A percentile compares a stretch with the other conserved stretches of the same genome.
phyloP scores from a whole-genome alignment of 2,113 vertebrate genomes.

The Notarius lentiginosus region DNA sequence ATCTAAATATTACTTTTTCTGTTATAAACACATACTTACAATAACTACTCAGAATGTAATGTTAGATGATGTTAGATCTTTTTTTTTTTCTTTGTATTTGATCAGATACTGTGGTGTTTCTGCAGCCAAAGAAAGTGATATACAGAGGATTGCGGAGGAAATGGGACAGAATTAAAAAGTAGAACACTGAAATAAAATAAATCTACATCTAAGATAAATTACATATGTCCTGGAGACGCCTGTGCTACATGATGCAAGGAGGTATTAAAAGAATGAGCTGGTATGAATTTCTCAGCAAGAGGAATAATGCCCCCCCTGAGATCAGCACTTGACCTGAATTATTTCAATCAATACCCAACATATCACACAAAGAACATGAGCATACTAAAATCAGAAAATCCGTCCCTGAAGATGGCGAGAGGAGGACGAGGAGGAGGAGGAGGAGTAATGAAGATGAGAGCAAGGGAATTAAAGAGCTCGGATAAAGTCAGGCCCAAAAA shows the following conservation, averaged over 20 bases:
- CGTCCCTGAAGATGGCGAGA: conserved; percentile 26
- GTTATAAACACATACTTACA: not conserved
- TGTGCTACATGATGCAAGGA: conserved; percentile 23
- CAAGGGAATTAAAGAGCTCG: conserved; percentile 26
- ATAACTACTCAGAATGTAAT: not conserved
- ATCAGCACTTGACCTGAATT: conserved; percentile 43
- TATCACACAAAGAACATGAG: conserved; percentile 34
- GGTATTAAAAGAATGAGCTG: conserved; percentile 25
- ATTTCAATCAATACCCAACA: conserved; percentile 42
- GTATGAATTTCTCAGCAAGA: conserved; percentile 29
- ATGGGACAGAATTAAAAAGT: conserved; percentile 17
- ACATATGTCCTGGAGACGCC: conserved; percentile 13
- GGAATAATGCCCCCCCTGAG: conserved; percentile 31
- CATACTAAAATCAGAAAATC: conserved; percentile 38
- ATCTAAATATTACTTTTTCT: not conserved
- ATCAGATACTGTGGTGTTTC: not conserved
- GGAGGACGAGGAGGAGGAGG: conserved; percentile 20
- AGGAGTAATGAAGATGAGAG: conserved; percentile 38
- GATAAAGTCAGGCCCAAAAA: conserved; percentile 21
- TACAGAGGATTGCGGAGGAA: not conserved
- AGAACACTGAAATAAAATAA: conserved; percentile 2
- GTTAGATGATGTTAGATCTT: not conserved
- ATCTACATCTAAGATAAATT: conserved; percentile 16
- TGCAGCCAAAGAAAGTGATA: not conserved
- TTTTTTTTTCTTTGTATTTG: not conserved